Evolutionary conservation across 2,797 vertebrate genomes (phyloP).

Genomic region (Xiphophorus birchmanni): DNA sequence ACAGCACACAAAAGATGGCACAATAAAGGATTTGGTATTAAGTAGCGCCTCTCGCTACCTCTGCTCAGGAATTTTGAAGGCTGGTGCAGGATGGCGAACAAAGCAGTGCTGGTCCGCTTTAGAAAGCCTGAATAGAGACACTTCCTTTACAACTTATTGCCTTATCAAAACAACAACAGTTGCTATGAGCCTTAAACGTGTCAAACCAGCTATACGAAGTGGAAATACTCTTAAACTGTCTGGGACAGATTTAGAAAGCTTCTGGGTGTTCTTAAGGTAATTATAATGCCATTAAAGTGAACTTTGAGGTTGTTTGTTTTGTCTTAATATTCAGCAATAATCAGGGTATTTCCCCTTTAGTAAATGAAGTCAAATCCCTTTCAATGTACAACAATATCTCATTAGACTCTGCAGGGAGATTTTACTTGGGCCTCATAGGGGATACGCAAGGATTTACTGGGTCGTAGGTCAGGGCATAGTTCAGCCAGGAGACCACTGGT

Average conservation of each 20-base stretch:
- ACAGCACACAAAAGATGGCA: constrained; percentile 74
- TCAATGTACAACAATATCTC: neutral
- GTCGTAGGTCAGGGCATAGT: constrained; percentile 71
- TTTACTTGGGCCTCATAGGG: constrained; percentile 38
- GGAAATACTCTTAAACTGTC: constrained; percentile 33
- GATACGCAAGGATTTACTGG: constrained; percentile 29
- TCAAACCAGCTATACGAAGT: constrained; percentile 40
- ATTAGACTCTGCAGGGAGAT: constrained; percentile 31
- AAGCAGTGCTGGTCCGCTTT: constrained; percentile 69
- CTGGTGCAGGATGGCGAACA: constrained; percentile 59
- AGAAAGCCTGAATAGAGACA: constrained; percentile 60
- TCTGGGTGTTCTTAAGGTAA: neutral
- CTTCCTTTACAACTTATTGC: constrained; percentile 65
- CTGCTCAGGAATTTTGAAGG: constrained; percentile 62
- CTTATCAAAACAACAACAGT: constrained; percentile 50
- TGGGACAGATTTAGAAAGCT: neutral
- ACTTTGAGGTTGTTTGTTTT: neutral
- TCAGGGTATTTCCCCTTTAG: constrained; percentile 2
- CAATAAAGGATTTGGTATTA: constrained; percentile 74
- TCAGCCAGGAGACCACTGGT: constrained; percentile 66
- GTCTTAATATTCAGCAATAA: neutral
- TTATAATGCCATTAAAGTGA: neutral
- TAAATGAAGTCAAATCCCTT: constrained; percentile 7
- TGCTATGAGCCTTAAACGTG: constrained; percentile 47
- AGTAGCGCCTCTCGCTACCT: constrained; percentile 65